Base-by-base conservation (phyloP, 2,113 vertebrate genomes). In the Serinus canaria region DNA sequence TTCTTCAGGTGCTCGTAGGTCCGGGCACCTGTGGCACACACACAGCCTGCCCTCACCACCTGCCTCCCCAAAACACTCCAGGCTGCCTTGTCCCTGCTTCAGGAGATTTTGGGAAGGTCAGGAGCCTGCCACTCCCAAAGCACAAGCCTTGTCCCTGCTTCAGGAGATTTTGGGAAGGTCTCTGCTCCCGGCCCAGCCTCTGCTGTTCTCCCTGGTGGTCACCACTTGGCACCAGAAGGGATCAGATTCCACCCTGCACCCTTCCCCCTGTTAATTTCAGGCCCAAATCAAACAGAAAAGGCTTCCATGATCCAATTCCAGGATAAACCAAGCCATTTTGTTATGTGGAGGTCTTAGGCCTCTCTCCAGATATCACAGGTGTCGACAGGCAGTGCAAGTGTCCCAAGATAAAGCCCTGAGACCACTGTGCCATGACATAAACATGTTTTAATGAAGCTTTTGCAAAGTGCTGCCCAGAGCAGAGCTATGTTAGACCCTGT, bases 1-100 rank as follows among this genome's bases (percentile, higher is more conserved):
- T 98, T 98, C 97, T 99, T 99, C 27, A 98, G 98, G 55, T 98
- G 98, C 74, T 99, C 99, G 0, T 99, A 99, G 3, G 99, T 99
- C 43, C 98, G 98, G 78, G 99, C 99, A 96, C 99, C 99, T 99
- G 86, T 0, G 15, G 73, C 23, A 53, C 62, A 91, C 88, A 89
- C 35, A 95, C 6, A 44, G 5, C 67, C 19, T 6, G 3, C 55
- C 21, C 43, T 39, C 56, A 68, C 7, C 52, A 6, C 81, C 64
- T 67, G 78, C 49, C 59, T 37, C 1, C 20, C 14, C 70, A 39
- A 0, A 9, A 2, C 10, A 11, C 28, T 6, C 35, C 82, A 75
- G 3, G 3, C 14, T 55, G 52, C 3, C 47, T 7, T 4, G 14
- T 10, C 58, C 37, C 64, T 44, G 4, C 88, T 44, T 22, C 8